Percentiles rank a stretch among this genome's conserved stretches.
Conservation (phyloP, 2,888 invertebrate genomes). For the Augochlorella aurata region DNA sequence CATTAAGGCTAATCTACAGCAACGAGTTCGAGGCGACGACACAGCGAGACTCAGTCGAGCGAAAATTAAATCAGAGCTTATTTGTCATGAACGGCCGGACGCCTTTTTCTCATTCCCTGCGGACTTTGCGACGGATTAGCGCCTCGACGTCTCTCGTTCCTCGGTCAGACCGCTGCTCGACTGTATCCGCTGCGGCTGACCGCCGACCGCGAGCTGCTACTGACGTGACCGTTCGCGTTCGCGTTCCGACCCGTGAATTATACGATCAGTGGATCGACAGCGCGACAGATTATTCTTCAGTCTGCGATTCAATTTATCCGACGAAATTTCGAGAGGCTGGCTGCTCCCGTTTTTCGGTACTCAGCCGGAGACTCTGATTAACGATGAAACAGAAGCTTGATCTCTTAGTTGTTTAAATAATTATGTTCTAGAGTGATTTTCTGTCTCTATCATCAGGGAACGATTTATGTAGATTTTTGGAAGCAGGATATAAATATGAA, state of each 20-base stretch:
- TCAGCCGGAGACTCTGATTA: too few relatives aligned
- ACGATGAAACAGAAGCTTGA: too few relatives aligned
- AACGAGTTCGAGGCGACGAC: slow-evolving; percentile 59
- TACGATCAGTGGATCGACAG: background rate
- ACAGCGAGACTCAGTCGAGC: slow-evolving; percentile 66
- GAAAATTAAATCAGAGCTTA: slow-evolving; percentile 77
- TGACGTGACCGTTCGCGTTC: slow-evolving; percentile 10
- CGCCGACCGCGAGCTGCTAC: slow-evolving; percentile 15
- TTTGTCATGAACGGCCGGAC: slow-evolving; percentile 70
- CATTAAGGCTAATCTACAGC: slow-evolving; percentile 75
- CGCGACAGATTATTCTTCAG: background rate
- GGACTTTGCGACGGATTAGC: slow-evolving; percentile 65
- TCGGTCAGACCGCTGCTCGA: slow-evolving; percentile 44
- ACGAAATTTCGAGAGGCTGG: background rate
- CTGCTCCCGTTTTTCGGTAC: background rate
- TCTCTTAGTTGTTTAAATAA: too few relatives aligned
- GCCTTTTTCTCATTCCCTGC: slow-evolving; percentile 54
- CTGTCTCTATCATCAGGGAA: too few relatives aligned
- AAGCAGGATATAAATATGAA: too few relatives aligned
- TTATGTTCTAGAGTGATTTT: too few relatives aligned
- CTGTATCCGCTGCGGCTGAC: slow-evolving; percentile 53
- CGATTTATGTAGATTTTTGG: too few relatives aligned
- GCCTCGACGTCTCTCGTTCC: slow-evolving; percentile 21
- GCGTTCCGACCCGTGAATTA: background rate
- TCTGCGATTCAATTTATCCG: background rate